Base-by-base conservation (phyloP, 2,888 invertebrate genomes). In the Cheilosia impressa region DNA sequence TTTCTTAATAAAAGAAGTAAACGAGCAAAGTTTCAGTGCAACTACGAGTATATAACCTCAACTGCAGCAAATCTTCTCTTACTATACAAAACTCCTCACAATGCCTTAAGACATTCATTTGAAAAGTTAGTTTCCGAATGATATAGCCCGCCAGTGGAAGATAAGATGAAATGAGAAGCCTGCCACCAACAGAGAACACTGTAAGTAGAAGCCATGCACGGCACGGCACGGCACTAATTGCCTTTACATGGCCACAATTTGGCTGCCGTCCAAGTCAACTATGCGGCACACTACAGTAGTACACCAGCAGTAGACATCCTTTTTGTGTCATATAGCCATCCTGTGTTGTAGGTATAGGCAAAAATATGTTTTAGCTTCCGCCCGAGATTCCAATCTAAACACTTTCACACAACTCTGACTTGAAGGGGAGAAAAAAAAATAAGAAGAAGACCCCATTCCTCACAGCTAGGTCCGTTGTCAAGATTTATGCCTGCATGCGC, bases 181-280 rank as follows among this genome's bases (percentile, higher is more conserved):
- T 27, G 43, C 22, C 45, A 76, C 80, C 55, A 60, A 81, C 63
- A 84, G 58, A 84, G 53, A 27, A 71, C 58, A 58, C 57, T 58
- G 43, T 60, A 52, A 68, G 62, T 41, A 76, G 80, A 76, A 72
- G 68, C 45, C 81, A 66, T 77, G 62, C 76, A 81, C 52, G 58
- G 72, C 68, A 81, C 52, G 58, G 72, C 68, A 77, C 81, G 53
- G 72, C 68, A 81, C 85, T 85, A 85, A 85, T 85, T 85, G 85
- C 85, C 81, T 81, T 81, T 72, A 62, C 62, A 76, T 66, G 76
- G 72, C 66, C 71, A 66, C 76, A 81, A 76, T 77, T 85, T 85
- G 85, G 80, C 76, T 76, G 68, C 63, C 68, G 66, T 81, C 85
- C 85, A 85, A 81, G 57, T 84, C 65, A 62, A 76, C 75, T 76